Base-by-base conservation (phyloP, 2,113 vertebrate genomes). In the Marmota monax region DNA sequence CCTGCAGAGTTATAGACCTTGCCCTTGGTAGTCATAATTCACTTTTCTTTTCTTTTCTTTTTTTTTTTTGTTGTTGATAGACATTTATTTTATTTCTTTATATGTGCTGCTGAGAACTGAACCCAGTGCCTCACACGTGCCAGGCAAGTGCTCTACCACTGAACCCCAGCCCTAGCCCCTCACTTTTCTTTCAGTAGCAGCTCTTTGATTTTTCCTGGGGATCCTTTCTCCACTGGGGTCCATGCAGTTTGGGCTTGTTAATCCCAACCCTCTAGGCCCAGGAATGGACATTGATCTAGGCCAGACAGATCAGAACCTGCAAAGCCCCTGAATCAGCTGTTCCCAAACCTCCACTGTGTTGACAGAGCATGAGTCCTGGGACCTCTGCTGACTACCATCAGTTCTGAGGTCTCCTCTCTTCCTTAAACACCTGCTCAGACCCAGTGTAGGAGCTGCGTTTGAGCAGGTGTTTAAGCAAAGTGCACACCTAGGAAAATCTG, bases 401-500 rank as follows among this genome's bases (percentile, higher is more conserved):
- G 25, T 34, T 34, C 61, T 5, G 11, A 20, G 39, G 22, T 22
- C 45, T n/a, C 70, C 9, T 5, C 11, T 32, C 29, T 63, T 63
- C 22, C 48, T 51, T 51, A 51, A 10, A 51, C 48, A 51, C 42
- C 42, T 45, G 42, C 42, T 45, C 42, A 45, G 42, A 45, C 42
- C 42, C 42, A 45, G 42, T 51, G 10, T 29, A 79, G 58, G 13
- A 0, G 8, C 37, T 29, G 37, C 84, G n/a, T 23, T n/a, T 42
- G 23, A 22, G 29, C 37, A 80, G 56, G 37, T 70, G 48, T 34
- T 58, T 27, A 34, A 56, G 84, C n/a, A 37, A 80, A 27, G 9
- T 3, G 32, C 27, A 7, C 20, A 76, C 32, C 1, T 0, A 0
- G 25, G 32, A n/a, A 34, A 67, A 12, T 37, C 29, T 25, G 42